Percentiles rank a stretch among this genome's conserved stretches.
phyloP scores from a whole-genome alignment of 1,140 invertebrate species.

The Drosophila littoralis region DNA sequence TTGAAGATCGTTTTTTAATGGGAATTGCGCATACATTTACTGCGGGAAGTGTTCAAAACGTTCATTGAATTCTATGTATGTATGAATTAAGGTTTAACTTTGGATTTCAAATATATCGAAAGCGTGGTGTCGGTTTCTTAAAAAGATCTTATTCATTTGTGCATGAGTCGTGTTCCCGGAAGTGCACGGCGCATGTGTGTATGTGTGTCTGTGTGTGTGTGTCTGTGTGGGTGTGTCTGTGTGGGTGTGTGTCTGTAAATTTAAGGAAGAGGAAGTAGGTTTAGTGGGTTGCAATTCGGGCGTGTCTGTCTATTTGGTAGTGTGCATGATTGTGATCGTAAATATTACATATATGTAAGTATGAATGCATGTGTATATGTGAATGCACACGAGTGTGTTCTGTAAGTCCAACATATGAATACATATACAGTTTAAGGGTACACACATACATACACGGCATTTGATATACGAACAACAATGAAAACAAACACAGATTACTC shows the following conservation, averaged over 20 bases:
- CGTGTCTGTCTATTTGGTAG: slow-evolving; percentile 2
- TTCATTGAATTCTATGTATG: background rate
- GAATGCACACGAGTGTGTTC: background rate
- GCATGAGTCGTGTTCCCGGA: background rate
- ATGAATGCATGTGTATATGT: slow-evolving; percentile 17
- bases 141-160: slow-evolving; percentile 2
- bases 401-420: slow-evolving; percentile 8
- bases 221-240: background rate
- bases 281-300: slow-evolving; percentile 2
- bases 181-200: slow-evolving; percentile 3
- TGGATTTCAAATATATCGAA: background rate
- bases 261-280: slow-evolving; percentile 7
- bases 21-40: background rate
- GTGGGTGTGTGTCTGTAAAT: slow-evolving; percentile 2
- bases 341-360: slow-evolving; percentile 24
- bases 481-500: slow-evolving; percentile 26
- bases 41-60: background rate
- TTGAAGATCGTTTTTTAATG: background rate
- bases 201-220: slow-evolving; percentile 2
- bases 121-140: background rate
- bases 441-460: slow-evolving; percentile 25
- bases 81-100: background rate
- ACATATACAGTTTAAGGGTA: slow-evolving; percentile 17
- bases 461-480: slow-evolving; percentile 25
- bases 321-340: slow-evolving; percentile 13